Evolutionary conservation across 2,113 vertebrate genomes (phyloP).

Genomic region (Thinocorus orbignyianus): DNA sequence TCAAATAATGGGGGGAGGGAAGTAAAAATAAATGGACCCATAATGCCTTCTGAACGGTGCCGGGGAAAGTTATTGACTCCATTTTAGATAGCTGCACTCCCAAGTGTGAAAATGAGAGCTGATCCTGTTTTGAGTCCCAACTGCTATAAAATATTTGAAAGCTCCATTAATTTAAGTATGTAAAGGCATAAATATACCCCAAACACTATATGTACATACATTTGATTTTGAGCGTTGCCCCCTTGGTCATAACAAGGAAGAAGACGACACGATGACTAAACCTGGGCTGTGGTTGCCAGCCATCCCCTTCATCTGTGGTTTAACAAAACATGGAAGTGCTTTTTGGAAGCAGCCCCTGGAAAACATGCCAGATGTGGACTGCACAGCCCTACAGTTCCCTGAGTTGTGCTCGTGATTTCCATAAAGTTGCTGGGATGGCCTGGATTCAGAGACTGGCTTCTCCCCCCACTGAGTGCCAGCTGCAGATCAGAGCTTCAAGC

Average conservation of each 20-base stretch:
- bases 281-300: not conserved
- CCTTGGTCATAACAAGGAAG: not conserved
- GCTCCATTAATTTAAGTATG: not conserved
- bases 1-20: conserved; percentile 67
- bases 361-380: not conserved
- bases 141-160: not conserved
- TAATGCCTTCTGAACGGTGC: not conserved
- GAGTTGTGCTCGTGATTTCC: not conserved
- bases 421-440: not conserved
- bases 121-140: not conserved
- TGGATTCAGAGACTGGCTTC: not conserved
- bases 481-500: conserved; percentile 1
- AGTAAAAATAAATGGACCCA: conserved; percentile 29
- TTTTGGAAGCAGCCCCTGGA: not conserved
- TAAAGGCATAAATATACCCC: not conserved
- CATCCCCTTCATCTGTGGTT: not conserved
- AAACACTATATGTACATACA: rapidly evolving
- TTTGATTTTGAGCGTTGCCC: not conserved
- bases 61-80: conserved; percentile 7
- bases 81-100: not conserved
- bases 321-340: not conserved
- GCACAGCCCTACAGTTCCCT: not conserved
- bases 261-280: not conserved
- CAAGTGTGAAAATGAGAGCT: not conserved
- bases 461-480: not conserved